Conservation (phyloP, 1,140 invertebrate genomes). For the Drosophila takahashii region DNA sequence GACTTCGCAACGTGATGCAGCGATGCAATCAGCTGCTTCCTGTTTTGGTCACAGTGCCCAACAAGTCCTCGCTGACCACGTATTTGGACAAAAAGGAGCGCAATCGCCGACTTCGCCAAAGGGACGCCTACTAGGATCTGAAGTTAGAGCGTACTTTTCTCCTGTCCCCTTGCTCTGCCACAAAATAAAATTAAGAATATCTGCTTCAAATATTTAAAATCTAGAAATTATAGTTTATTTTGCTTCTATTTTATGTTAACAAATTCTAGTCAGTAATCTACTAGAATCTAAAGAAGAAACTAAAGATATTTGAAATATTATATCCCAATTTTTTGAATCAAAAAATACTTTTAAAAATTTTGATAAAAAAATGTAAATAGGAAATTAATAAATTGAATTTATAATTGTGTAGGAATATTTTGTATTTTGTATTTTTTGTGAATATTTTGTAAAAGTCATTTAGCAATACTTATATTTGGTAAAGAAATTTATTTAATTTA, state of each 20-base stretch:
- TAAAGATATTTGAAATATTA: too few relatives aligned
- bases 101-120: slow-evolving; percentile 28
- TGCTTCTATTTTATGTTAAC: background rate
- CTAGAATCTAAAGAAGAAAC: too few relatives aligned
- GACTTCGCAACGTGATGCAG: slow-evolving; percentile 19
- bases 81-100: slow-evolving; percentile 58
- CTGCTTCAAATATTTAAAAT: background rate
- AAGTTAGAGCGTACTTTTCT: background rate
- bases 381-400: too few relatives aligned
- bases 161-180: background rate
- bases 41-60: slow-evolving; percentile 41
- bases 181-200: background rate
- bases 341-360: too few relatives aligned
- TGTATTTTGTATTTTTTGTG: too few relatives aligned
- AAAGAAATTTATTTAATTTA: too few relatives aligned
- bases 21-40: slow-evolving; percentile 44
- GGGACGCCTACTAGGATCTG: slow-evolving; percentile 33
- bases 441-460: too few relatives aligned
- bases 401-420: too few relatives aligned
- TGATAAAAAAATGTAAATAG: too few relatives aligned
- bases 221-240: too few relatives aligned
- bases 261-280: background rate
- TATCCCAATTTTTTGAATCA: too few relatives aligned
- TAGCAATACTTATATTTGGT: too few relatives aligned
- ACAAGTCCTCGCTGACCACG: slow-evolving; percentile 30